Evolutionary conservation across 2,797 vertebrate genomes (phyloP).

Genomic region (Cuculus canorus): DNA sequence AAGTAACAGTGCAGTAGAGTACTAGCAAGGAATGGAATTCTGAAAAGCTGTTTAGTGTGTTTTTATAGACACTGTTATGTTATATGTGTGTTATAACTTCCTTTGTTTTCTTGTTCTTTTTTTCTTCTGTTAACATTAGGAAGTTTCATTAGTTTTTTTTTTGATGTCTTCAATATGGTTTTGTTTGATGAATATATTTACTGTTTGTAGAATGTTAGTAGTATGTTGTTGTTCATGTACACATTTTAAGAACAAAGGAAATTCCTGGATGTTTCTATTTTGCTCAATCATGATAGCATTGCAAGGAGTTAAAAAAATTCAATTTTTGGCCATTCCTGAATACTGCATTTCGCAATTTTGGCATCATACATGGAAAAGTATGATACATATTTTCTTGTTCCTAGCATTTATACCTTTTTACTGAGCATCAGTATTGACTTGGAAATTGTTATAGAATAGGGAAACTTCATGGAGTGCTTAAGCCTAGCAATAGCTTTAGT

Average conservation of each 20-base stretch:
- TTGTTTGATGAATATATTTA: background rate
- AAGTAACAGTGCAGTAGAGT: background rate
- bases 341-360: background rate
- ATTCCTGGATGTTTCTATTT: background rate
- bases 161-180: background rate
- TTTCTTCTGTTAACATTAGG: background rate
- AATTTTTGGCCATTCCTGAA: background rate
- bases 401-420: background rate
- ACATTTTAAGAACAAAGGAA: background rate
- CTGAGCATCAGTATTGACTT: background rate
- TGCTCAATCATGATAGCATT: background rate
- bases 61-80: background rate
- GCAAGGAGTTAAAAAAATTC: background rate
- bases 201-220: background rate
- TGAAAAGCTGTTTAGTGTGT: background rate
- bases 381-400: background rate
- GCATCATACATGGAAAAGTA: background rate
- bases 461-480: background rate
- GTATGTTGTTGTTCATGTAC: background rate
- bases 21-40: background rate
- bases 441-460: background rate
- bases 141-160: background rate
- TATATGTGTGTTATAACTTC: background rate
- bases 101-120: background rate
- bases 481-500: background rate